Percentiles rank a stretch among this genome's conserved stretches.
phyloP scores from a whole-genome alignment of 23 tunicate genomes.

The Halocynthia aurantium region DNA sequence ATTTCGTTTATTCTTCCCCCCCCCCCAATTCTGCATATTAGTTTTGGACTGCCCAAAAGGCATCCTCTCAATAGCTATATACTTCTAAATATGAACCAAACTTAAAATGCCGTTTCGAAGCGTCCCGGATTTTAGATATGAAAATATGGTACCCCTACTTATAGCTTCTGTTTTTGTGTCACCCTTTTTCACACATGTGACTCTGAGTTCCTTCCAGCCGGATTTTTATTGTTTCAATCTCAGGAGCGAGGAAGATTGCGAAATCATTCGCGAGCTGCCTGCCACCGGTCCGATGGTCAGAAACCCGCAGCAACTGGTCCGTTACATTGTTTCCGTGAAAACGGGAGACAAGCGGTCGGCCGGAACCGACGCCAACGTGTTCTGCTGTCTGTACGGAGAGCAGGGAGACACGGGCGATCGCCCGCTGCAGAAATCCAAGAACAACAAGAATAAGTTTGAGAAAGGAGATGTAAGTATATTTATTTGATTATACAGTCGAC shows the following conservation, averaged over 20 bases:
- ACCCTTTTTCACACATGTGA: no score
- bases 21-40: no score
- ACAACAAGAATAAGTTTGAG: slow-evolving; percentile 73
- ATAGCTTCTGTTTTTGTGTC: no score
- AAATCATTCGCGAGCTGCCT: slow-evolving; percentile 89
- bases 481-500: no score
- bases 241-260: slow-evolving; percentile 78
- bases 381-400: slow-evolving; percentile 75
- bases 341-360: slow-evolving; percentile 71
- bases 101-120: no score
- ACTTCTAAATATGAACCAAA: not conserved
- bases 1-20: no score
- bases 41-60: no score
- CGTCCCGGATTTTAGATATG: no score
- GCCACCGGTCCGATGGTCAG: slow-evolving; percentile 76
- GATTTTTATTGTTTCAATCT: not conserved
- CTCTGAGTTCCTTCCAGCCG: no score
- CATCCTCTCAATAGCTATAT: not conserved
- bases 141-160: no score
- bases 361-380: slow-evolving; percentile 97
- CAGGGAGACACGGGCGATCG: slow-evolving; percentile 97
- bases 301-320: slow-evolving; percentile 58
- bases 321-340: slow-evolving; percentile 77
- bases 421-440: slow-evolving; percentile 55
- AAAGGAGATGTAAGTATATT: slow-evolving; percentile 43